Conservation (phyloP, 2,888 invertebrate species). For the Myathropa florea region DNA sequence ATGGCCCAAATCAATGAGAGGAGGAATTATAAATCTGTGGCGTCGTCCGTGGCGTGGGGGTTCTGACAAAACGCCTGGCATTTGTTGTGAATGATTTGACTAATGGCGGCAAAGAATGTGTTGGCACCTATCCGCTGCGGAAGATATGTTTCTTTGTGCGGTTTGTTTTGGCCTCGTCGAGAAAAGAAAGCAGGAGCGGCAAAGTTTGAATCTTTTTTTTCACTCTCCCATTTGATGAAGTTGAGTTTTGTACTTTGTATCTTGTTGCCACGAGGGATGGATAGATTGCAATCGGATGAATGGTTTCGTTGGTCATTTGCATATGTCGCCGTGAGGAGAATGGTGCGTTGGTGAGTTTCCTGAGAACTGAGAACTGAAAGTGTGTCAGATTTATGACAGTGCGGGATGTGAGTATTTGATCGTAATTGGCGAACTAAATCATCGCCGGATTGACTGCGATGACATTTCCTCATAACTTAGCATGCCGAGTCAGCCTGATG, state of each 20-base stretch:
- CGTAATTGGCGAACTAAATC: constrained; percentile 36
- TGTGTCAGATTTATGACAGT: constrained; percentile 36
- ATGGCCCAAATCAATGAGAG: constrained; percentile 64
- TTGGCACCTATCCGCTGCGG: constrained; percentile 40
- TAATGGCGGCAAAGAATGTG: constrained; percentile 53
- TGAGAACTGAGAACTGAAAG: neutral
- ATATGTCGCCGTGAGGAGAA: constrained; percentile 20
- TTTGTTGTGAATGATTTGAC: constrained; percentile 48
- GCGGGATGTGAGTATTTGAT: constrained; percentile 6
- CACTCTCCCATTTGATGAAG: neutral
- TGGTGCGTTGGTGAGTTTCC: neutral
- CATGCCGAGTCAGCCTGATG: neutral
- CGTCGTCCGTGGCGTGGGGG: constrained; percentile 12
- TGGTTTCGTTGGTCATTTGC: constrained; percentile 24
- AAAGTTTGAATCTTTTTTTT: neutral
- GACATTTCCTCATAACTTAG: neutral
- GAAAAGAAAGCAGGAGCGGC: constrained; percentile 24
- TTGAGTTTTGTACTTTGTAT: neutral
- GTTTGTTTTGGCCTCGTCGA: neutral
- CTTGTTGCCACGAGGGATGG: constrained; percentile 24
- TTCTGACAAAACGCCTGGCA: constrained; percentile 53
- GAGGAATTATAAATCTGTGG: constrained; percentile 59
- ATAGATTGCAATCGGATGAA: constrained; percentile 54
- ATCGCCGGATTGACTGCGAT: neutral
- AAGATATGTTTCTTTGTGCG: neutral